Evolutionary conservation across 2,113 vertebrate species (phyloP).

Genomic region (Halichoeres trimaculatus): DNA sequence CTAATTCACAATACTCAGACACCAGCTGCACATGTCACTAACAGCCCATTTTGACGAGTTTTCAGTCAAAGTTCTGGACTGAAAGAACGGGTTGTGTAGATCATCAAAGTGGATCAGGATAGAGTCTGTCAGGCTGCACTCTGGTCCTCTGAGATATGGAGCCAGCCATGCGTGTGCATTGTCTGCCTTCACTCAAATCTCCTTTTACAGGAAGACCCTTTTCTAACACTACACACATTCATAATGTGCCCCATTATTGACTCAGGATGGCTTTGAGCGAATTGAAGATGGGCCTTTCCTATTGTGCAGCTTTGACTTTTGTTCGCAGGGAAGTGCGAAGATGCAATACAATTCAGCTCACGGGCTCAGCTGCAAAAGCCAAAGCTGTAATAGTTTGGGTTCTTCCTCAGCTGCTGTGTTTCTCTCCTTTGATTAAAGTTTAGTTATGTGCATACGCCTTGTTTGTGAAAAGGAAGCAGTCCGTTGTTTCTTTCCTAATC

Average conservation of each 20-base stretch:
- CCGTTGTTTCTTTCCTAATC: not conserved
- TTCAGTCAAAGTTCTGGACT: conserved; percentile 4
- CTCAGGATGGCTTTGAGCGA: conserved; percentile 33
- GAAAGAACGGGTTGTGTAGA: conserved; percentile 32
- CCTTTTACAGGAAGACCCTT: conserved; percentile 31
- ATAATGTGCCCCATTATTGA: conserved; percentile 64
- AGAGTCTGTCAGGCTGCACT: conserved; percentile 43
- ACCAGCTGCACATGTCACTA: not conserved
- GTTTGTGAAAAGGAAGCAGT: not conserved
- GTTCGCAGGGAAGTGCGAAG: conserved; percentile 15
- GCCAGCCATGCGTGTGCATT: conserved; percentile 40
- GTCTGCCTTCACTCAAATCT: conserved; percentile 48
- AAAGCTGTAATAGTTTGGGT: not conserved
- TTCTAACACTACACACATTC: conserved; percentile 36
- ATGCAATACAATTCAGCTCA: conserved; percentile 8
- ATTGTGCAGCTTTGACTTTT: conserved; percentile 41
- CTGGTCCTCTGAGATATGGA: conserved; percentile 59
- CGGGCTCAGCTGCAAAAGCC: not conserved
- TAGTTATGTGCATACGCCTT: not conserved
- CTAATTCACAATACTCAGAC: conserved; percentile 32
- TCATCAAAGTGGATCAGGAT: conserved; percentile 37
- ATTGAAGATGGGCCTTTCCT: conserved; percentile 46
- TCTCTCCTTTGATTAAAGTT: not conserved
- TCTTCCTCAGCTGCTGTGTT: conserved; percentile 9
- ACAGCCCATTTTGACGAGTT: conserved; percentile 2